These are phyloP conservation scores for Wasmannia auropunctata DNA, from an alignment of 1,140 invertebrate species.

Conservation along the genomic window DNA sequence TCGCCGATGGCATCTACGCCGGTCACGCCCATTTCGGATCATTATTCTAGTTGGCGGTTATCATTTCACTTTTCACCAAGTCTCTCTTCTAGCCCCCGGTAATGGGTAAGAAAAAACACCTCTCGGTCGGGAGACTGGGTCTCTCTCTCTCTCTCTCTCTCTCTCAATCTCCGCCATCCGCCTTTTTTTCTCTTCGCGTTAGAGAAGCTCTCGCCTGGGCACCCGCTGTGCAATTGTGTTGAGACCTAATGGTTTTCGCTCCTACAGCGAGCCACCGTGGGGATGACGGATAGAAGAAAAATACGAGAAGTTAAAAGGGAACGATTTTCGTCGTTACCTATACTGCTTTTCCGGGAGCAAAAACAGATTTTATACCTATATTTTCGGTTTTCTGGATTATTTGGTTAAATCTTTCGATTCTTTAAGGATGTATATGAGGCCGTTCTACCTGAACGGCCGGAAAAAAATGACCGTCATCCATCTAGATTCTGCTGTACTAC, in stretches of 20 bases:
- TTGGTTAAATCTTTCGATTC: background rate
- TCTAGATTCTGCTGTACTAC: background rate
- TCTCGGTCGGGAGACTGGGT: background rate
- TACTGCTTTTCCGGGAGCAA: background rate
- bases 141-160: no score
- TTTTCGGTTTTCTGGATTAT: background rate
- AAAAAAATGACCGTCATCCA: no score
- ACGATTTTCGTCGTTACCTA: background rate
- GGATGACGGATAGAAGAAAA: slow-evolving; percentile 7
- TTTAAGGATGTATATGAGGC: background rate
- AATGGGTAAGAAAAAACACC: slow-evolving; percentile 60
- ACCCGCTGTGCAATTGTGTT: slow-evolving; percentile 78
- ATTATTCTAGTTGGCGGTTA: slow-evolving; percentile 75
- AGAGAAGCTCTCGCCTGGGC: slow-evolving; percentile 57
- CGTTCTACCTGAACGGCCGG: background rate
- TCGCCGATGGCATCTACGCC: slow-evolving; percentile 59
- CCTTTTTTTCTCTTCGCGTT: slow-evolving; percentile 15
- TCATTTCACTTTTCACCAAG: slow-evolving; percentile 76
- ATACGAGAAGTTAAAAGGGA: background rate
- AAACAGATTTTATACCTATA: background rate
- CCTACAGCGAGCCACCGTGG: slow-evolving; percentile 30
- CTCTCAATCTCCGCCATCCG: background rate
- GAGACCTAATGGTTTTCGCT: slow-evolving; percentile 75
- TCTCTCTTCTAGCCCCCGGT: slow-evolving; percentile 59
- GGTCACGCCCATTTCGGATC: slow-evolving; percentile 73